Percentiles rank a stretch among this genome's conserved stretches.
Evolutionary conservation across 2,888 invertebrate genomes (phyloP).

Genomic region (Ornithoptera alexandrae): DNA sequence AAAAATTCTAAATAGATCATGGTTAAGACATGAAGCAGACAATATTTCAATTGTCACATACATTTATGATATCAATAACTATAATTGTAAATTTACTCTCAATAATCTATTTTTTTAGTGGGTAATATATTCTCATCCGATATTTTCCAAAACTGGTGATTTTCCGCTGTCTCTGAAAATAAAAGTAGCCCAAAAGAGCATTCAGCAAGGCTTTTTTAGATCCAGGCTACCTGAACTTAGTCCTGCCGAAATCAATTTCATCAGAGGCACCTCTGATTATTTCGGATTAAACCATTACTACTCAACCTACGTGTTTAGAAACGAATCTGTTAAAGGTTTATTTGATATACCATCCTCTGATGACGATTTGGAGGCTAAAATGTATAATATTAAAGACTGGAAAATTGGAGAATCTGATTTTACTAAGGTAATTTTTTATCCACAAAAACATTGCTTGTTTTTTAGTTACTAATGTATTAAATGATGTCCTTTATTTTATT

Average conservation of each 20-base stretch:
- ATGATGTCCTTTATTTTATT: too few species aligned
- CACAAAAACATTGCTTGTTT: too few species aligned
- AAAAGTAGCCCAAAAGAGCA: conserved; percentile 24
- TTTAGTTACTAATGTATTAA: too few species aligned
- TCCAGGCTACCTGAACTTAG: conserved; percentile 30
- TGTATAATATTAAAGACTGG: conserved; percentile 32
- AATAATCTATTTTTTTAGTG: conserved; percentile 9
- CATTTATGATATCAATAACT: background rate
- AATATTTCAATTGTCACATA: background rate
- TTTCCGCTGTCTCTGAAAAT: conserved; percentile 28
- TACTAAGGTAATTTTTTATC: conserved; percentile 31
- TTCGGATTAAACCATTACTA: conserved; percentile 30
- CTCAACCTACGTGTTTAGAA: conserved; percentile 25
- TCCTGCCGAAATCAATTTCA: conserved; percentile 27
- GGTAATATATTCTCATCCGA: conserved; percentile 22
- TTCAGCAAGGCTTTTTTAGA: conserved; percentile 23
- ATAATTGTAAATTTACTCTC: background rate
- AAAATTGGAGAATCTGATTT: conserved; percentile 31
- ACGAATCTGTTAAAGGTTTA: conserved; percentile 25
- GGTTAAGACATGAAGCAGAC: background rate
- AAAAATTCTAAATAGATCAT: too few species aligned
- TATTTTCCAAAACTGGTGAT: conserved; percentile 30
- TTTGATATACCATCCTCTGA: conserved; percentile 39
- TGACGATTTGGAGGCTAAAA: conserved; percentile 39
- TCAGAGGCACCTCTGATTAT: conserved; percentile 30